Evolutionary conservation across 1,140 invertebrate genomes (phyloP).

Genomic region (Hestina assimilis): DNA sequence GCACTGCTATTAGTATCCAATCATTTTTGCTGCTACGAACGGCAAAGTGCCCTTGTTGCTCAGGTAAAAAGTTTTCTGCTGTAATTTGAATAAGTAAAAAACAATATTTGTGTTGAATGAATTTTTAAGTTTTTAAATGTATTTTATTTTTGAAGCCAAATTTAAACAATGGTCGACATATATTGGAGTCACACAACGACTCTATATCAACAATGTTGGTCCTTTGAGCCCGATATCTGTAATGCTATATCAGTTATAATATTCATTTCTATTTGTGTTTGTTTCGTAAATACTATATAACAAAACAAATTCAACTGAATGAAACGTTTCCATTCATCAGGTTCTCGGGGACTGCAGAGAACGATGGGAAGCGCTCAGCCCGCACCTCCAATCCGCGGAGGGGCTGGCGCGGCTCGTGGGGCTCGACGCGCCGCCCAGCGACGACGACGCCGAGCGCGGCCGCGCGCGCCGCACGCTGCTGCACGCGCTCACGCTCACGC

Average conservation of each 20-base stretch:
- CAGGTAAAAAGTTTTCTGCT: slow-evolving; percentile 78
- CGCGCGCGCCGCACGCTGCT: slow-evolving; percentile 78
- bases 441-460: slow-evolving; percentile 63
- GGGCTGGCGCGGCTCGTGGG: slow-evolving; percentile 89
- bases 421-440: slow-evolving; percentile 82
- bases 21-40: slow-evolving; percentile 92
- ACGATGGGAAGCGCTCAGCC: slow-evolving; percentile 82
- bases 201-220: no score
- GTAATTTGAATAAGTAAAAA: no score
- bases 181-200: no score
- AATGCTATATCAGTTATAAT: no score
- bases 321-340: slow-evolving; percentile 30
- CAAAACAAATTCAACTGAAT: no score
- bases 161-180: neutral
- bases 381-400: slow-evolving; percentile 80
- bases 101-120: no score
- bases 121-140: no score
- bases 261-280: no score
- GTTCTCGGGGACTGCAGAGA: slow-evolving; percentile 62
- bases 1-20: slow-evolving; percentile 90
- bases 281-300: no score
- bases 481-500: slow-evolving; percentile 85
- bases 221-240: no score
- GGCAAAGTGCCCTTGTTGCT: slow-evolving; percentile 89
- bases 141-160: neutral